Evolutionary conservation across 2,797 vertebrate genomes (phyloP).

Genomic region (Thalassophryne amazonica): DNA sequence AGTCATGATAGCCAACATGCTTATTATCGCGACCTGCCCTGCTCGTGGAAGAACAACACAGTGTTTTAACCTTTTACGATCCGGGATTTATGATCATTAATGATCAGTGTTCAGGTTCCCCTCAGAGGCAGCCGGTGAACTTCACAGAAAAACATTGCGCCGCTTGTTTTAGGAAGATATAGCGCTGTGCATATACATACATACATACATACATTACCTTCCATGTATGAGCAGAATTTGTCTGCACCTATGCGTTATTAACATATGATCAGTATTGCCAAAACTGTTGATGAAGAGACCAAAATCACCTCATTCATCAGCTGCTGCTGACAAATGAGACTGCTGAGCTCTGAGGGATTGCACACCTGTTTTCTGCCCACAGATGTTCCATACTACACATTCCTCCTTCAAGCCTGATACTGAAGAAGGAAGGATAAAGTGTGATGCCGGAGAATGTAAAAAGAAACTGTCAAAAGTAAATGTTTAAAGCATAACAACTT

Average conservation of each 20-base stretch:
- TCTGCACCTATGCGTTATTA: conserved; percentile 25
- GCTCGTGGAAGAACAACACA: conserved; percentile 28
- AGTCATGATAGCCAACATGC: conserved; percentile 53
- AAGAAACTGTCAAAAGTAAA: conserved; percentile 1
- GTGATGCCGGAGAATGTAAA: neutral
- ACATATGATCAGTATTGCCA: conserved; percentile 22
- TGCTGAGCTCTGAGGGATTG: conserved; percentile 6
- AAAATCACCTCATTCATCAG: conserved; percentile 38
- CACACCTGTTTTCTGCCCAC: conserved; percentile 55
- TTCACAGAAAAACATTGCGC: neutral
- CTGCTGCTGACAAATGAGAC: conserved; percentile 25
- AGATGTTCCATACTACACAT: conserved; percentile 29
- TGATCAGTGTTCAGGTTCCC: conserved; percentile 18
- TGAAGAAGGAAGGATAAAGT: conserved; percentile 11
- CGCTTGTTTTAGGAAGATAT: conserved; percentile 34
- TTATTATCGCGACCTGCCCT: conserved; percentile 66
- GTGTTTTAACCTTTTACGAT: conserved; percentile 20
- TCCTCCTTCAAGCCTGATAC: conserved; percentile 25
- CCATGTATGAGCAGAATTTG: conserved; percentile 17
- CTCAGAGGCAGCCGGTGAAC: conserved; percentile 30
- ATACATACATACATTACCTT: too few relatives aligned
- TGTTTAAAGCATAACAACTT: conserved; percentile 2
- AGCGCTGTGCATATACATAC: neutral
- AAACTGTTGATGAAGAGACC: conserved; percentile 12
- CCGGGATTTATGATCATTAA: conserved; percentile 39